A percentile compares a stretch with the other conserved stretches of the same genome.
Conservation (phyloP, 2,888 invertebrate species). For the Barypeithes pellucidus region DNA sequence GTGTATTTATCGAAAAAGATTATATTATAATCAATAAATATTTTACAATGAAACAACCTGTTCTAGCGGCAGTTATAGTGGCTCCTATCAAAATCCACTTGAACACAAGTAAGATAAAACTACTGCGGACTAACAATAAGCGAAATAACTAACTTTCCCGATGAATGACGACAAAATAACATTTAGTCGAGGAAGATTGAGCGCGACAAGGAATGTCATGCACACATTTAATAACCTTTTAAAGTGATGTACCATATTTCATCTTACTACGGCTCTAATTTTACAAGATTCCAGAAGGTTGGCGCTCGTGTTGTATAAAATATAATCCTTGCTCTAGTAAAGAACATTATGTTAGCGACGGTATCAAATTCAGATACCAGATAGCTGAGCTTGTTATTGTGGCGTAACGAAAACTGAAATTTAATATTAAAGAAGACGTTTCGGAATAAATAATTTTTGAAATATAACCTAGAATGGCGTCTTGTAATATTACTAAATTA, state of each 20-base stretch:
- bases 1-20: no score
- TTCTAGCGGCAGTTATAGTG: no score
- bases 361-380: constrained; percentile 49
- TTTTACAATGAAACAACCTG: no score
- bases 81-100: no score
- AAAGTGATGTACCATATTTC: constrained; percentile 15
- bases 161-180: no score
- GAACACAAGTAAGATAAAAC: no score
- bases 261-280: constrained; percentile 10
- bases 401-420: constrained; percentile 37
- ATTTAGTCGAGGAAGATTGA: no score
- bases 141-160: no score
- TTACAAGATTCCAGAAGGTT: constrained; percentile 21
- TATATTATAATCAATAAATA: no score
- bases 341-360: constrained; percentile 39
- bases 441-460: not conserved
- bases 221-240: constrained; percentile 6
- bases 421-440: constrained; percentile 11
- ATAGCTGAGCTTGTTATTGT: constrained; percentile 44
- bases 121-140: no score
- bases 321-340: constrained; percentile 37
- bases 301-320: constrained; percentile 11
- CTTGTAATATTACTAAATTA: no score
- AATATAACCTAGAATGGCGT: not conserved
- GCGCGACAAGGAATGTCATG: not conserved